These are phyloP conservation scores for Galago senegalensis DNA, from an alignment of 2,797 vertebrate species.

Conservation along the genomic window DNA sequence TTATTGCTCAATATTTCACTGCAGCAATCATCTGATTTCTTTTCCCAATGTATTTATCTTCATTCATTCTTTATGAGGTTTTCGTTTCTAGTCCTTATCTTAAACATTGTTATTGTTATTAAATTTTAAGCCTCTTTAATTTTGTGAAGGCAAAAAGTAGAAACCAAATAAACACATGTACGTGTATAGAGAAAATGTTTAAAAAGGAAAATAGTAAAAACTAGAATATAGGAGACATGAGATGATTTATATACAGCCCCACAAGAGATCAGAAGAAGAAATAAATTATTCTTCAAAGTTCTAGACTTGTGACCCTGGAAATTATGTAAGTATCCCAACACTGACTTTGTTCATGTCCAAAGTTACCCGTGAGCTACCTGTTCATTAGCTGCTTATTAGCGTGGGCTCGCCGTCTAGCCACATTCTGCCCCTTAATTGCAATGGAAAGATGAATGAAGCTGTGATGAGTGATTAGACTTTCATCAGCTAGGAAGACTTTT, in stretches of 20 bases:
- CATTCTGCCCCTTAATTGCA: constrained; percentile 3
- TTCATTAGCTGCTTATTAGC: background rate
- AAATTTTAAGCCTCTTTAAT: no score
- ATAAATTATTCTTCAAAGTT: constrained; percentile 36
- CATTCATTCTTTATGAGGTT: no score
- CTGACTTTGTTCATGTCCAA: constrained; percentile 57
- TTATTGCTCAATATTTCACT: no score
- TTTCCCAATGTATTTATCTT: no score
- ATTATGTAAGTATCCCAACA: background rate
- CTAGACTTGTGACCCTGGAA: constrained; percentile 13
- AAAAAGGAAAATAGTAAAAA: constrained; percentile 26
- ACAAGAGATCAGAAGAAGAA: background rate
- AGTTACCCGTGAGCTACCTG: constrained; percentile 11
- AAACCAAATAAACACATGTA: no score
- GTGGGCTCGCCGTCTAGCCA: background rate
- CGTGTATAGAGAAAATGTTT: background rate
- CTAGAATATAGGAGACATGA: background rate
- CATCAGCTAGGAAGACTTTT: constrained; percentile 25
- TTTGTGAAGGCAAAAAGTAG: no score
- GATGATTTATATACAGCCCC: background rate
- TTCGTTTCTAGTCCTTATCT: no score
- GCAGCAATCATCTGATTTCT: no score
- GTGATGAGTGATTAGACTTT: constrained; percentile 70
- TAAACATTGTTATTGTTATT: no score
- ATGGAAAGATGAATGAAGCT: constrained; percentile 69